These are phyloP conservation scores for Cremastinae sp. DNA, from an alignment of 2,888 invertebrate genomes.

Conservation along the genomic window DNA sequence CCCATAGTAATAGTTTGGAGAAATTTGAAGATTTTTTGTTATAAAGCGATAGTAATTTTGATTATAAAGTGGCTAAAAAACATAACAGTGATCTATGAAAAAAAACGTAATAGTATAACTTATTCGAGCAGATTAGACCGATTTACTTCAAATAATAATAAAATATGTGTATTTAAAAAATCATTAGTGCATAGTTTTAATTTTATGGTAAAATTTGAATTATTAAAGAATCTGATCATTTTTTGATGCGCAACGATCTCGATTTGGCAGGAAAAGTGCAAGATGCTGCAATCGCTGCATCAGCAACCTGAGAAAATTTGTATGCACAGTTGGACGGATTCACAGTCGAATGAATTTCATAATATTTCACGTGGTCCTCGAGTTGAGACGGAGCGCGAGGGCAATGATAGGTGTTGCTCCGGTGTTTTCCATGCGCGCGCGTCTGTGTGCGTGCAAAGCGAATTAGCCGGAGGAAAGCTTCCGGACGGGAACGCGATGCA, in stretches of 20 bases:
- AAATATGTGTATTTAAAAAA: too few species aligned
- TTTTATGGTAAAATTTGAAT: too few species aligned
- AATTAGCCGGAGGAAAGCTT: constrained; percentile 67
- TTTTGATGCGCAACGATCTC: neutral
- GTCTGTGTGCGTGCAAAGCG: constrained; percentile 31
- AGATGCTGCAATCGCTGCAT: constrained; percentile 14
- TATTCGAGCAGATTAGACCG: too few species aligned
- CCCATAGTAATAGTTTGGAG: too few species aligned
- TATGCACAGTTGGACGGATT: constrained; percentile 53
- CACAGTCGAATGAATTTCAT: constrained; percentile 53
- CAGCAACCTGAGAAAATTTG: constrained; percentile 37
- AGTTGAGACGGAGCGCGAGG: constrained; percentile 24
- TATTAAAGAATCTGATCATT: too few species aligned
- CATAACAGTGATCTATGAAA: too few species aligned
- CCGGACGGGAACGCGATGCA: constrained; percentile 74
- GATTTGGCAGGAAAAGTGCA: neutral
- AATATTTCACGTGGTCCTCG: constrained; percentile 26
- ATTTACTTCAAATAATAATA: too few species aligned
- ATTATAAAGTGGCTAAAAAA: too few species aligned
- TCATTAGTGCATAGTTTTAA: too few species aligned
- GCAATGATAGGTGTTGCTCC: constrained; percentile 52
- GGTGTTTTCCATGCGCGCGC: constrained; percentile 20
- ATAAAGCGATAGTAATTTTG: too few species aligned
- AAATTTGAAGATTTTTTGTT: too few species aligned
- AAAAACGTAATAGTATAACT: too few species aligned